Conservation (phyloP, 2,888 invertebrate species). For the Fabriciana adippe region DNA sequence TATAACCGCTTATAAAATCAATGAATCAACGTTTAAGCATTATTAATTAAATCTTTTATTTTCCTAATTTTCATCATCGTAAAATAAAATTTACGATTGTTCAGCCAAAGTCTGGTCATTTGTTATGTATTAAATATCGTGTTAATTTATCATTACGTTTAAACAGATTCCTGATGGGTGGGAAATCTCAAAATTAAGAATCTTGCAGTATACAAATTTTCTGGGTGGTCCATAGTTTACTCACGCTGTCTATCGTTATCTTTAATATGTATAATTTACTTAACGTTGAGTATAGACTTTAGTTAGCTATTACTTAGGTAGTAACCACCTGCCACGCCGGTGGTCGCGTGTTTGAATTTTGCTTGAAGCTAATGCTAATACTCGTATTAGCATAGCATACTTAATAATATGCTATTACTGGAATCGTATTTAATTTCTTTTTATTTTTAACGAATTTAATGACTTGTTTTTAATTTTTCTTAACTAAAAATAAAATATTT, state of each 20-base stretch:
- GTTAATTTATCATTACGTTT: constrained; percentile 1
- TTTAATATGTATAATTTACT: constrained; percentile 24
- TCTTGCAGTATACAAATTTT: constrained; percentile 11
- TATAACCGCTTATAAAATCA: constrained; percentile 5
- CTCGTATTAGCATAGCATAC: too few relatives aligned
- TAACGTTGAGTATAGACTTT: constrained; percentile 19
- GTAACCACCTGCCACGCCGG: constrained; percentile 3
- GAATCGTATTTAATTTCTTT: too few relatives aligned
- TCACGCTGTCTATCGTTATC: constrained; percentile 28
- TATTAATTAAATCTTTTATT: constrained; percentile 15
- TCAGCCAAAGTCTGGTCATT: constrained; percentile 4
- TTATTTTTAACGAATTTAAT: too few relatives aligned
- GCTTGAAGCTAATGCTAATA: not conserved
- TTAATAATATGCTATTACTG: too few relatives aligned
- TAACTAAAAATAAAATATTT: too few relatives aligned
- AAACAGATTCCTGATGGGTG: too few relatives aligned
- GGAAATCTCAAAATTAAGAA: constrained; percentile 5
- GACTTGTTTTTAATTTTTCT: too few relatives aligned
- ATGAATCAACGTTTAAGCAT: constrained; percentile 7
- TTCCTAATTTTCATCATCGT: not conserved
- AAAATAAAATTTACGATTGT: constrained; percentile 1
- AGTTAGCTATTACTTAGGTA: constrained; percentile 4
- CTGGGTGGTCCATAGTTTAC: constrained; percentile 32
- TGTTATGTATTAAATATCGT: constrained; percentile 7
- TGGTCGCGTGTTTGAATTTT: constrained; percentile 7